A percentile compares a stretch with the other conserved stretches of the same genome.
phyloP scores from a whole-genome alignment of 2,113 vertebrate species.

The Excalfactoria chinensis region DNA sequence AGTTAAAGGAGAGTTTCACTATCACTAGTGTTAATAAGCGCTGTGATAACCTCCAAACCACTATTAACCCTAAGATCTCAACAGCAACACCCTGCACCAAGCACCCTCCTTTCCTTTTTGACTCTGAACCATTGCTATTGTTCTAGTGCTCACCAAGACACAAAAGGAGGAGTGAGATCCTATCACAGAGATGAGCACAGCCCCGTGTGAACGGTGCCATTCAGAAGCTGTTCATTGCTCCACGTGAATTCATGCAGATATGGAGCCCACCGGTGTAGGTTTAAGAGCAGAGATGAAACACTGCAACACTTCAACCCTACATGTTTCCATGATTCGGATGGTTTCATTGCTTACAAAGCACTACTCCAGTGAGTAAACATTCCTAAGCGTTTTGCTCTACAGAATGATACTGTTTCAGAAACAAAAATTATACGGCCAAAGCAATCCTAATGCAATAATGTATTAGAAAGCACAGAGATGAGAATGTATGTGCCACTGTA shows the following conservation, averaged over 20 bases:
- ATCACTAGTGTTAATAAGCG: neutral
- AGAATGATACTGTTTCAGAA: neutral
- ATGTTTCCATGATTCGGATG: neutral
- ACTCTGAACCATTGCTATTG: neutral
- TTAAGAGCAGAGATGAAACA: neutral
- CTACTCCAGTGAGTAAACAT: neutral
- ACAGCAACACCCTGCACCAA: neutral
- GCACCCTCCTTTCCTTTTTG: neutral
- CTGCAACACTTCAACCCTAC: neutral
- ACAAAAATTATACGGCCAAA: neutral
- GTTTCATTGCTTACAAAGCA: neutral
- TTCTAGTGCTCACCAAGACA: neutral
- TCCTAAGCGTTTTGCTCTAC: neutral
- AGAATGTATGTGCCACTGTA: neutral
- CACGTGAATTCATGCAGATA: neutral
- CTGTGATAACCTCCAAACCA: neutral
- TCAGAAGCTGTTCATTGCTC: no score
- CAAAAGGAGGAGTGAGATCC: neutral
- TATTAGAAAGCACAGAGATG: neutral
- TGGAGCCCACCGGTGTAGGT: rapidly evolving
- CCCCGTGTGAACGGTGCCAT: no score
- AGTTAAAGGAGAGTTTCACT: neutral
- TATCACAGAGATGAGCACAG: no score
- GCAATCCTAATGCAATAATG: neutral
- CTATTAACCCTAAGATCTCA: conserved; percentile 3